Evolutionary conservation across 1,140 invertebrate species (phyloP), one percentile per base, ranked within the genome.

Genomic region (Scaptomyza graminum): DNA sequence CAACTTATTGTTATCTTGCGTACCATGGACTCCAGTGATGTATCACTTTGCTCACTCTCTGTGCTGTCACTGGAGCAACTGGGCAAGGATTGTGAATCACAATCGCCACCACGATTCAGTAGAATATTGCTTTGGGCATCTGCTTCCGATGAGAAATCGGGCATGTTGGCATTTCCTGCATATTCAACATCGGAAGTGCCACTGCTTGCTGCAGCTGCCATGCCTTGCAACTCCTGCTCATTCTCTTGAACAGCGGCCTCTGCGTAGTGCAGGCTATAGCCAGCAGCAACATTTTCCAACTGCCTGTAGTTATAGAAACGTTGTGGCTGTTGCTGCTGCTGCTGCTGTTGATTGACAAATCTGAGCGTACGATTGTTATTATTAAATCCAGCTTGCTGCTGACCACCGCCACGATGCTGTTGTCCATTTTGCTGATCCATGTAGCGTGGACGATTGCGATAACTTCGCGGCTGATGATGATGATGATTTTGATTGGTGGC

Each of bases 21-120:
- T 12, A 88, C 84, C 73, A 88, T 62, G 0, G 83, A 88, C 49
- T 79, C 72, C 9, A 88, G 31, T 5, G 83, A 88, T 5, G 76
- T 69, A 3, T 79, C 79, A 11, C 84, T 89, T 2, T 79, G 56
- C 1, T 79, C 84, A 16, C 62, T 74, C 0, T 83, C 83, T 2
- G 50, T 51, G 43, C 31, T 61, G 6, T 73, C 65, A 28, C 79
- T 87, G 5, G 63, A 52, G 1, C 50, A 62, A 18, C 75, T 79
- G n/a, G 31, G 61, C 0, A 56, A 66, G 2, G 82, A 78, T 11
- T 75, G 74, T 1, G 47, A 71, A 15, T 85, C 82, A 39, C 56
- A 71, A 15, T 71, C 67, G 8, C 44, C 60, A 9, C 50, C 6
- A 0, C 7, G 25, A 18, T 76, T 59, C 13, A 46, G 16, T 3